Base-by-base conservation (phyloP, 2,888 invertebrate genomes). In the Microctonus aethiopoides region DNA sequence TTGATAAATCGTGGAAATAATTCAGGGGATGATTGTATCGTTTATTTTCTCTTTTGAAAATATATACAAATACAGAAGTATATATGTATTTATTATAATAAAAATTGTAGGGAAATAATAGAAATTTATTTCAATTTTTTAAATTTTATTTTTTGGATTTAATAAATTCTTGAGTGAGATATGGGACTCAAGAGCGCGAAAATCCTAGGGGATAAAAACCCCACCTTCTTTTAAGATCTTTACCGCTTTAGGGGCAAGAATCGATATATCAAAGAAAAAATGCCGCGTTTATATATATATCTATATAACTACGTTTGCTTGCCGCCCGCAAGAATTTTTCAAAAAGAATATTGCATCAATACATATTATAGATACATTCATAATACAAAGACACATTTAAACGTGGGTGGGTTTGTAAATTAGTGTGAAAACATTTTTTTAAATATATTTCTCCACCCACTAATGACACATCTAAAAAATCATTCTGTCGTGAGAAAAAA, bases 131-230 rank as follows among this genome's bases (percentile, higher is more conserved):
- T 24, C 24, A 56, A 39, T 16, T 22, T 29, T 29, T 7, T n/a
- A n/a, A n/a, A n/a, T 4, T 46, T 46, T 46, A 20, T 16, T 46
- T 20, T 36, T 51, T 26, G 10, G 22, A 63, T 61, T 64, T 41
- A 39, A 66, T 68, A 20, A 32, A 39, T n/a, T 56, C 59, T 62
- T 16, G 9, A 34, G 10, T 9, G 24, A 24, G 39, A 41, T 46
- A 46, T 26, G 68, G 60, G 16, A 77, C 70, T 85, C 81, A 83
- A 84, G 78, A 84, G 83, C 82, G 84, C 84, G 84, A 85, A 84
- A 84, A 82, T 85, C 84, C 83, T 81, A 76, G 72, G 52, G 24
- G n/a, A 54, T 54, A n/a, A 39, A 11, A 26, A 9, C 72, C 70
- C 69, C 70, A 72, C 73, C 72, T 75, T 34, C 70, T 70, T 74